Percentiles rank a stretch among this genome's conserved stretches.
These are phyloP conservation scores for Caenorhabditis sp. DNA, from an alignment of 2,888 invertebrate species.

Conservation along the genomic window DNA sequence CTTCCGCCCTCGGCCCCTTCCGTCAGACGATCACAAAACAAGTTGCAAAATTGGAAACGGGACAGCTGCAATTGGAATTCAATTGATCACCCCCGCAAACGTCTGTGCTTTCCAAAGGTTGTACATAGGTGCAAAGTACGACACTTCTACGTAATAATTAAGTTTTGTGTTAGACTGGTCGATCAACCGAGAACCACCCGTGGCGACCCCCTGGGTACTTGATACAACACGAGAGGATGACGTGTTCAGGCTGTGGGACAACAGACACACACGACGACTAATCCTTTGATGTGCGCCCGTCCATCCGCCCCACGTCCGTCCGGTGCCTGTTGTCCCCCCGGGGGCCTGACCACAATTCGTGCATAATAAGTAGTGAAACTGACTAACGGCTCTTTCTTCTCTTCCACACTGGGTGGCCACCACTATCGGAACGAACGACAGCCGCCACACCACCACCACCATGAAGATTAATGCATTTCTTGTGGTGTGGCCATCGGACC, in stretches of 20 bases:
- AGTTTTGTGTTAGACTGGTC: conserved; percentile 17
- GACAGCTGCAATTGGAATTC: too few relatives aligned
- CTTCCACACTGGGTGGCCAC: conserved; percentile 40
- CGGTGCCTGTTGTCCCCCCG: conserved; percentile 19
- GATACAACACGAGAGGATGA: conserved; percentile 40
- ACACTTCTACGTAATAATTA: conserved; percentile 30
- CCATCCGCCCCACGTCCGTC: conserved; percentile 36
- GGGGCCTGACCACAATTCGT: conserved; percentile 17
- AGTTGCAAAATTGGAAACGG: conserved; percentile 47
- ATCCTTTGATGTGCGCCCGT: conserved; percentile 52
- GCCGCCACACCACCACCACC: conserved; percentile 23
- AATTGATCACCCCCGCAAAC: conserved; percentile 6
- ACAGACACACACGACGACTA: conserved; percentile 35
- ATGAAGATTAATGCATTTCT: conserved; percentile 50
- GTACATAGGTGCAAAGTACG: conserved; percentile 36
- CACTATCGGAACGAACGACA: conserved; percentile 34
- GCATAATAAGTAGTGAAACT: conserved; percentile 53
- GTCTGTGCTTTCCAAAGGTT: conserved; percentile 15
- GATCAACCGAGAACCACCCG: conserved; percentile 46
- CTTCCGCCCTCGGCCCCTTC: too few relatives aligned
- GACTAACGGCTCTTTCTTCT: conserved; percentile 23
- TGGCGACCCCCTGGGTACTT: conserved; percentile 36
- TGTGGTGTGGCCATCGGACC: conserved; percentile 25
- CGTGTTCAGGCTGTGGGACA: conserved; percentile 18
- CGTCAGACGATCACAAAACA: conserved; percentile 53